Conservation (phyloP, 2,113 vertebrate genomes). For the Anoplopoma fimbria region DNA sequence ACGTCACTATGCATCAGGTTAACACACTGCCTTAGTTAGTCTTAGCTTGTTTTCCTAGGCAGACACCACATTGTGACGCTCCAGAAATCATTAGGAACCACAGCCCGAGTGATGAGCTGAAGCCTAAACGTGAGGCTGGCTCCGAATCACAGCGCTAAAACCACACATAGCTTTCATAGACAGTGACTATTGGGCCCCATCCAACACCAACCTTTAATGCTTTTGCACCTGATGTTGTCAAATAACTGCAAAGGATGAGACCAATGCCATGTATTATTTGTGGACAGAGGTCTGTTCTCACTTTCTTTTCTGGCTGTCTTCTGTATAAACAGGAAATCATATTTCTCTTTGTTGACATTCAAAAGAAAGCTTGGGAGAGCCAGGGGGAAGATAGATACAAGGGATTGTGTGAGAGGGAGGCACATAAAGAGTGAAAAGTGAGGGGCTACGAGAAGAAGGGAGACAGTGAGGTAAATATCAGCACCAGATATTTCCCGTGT, state of each 20-base stretch:
- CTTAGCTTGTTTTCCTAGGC: constrained; percentile 68
- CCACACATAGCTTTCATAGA: constrained; percentile 33
- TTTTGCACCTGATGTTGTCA: constrained; percentile 32
- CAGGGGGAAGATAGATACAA: constrained; percentile 17
- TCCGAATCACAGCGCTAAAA: constrained; percentile 24
- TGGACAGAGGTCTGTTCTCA: constrained; percentile 39
- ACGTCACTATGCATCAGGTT: constrained; percentile 48
- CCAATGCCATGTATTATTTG: constrained; percentile 21
- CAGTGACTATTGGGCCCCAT: neutral
- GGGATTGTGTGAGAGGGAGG: constrained; percentile 42
- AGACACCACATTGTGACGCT: constrained; percentile 35
- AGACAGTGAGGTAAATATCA: constrained; percentile 46
- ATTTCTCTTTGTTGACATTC: constrained; percentile 53
- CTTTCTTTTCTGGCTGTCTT: constrained; percentile 49
- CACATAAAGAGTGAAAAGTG: constrained; percentile 53
- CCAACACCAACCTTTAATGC: constrained; percentile 25
- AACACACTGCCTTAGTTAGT: constrained; percentile 54
- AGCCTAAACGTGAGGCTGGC: constrained; percentile 46
- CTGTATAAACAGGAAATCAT: constrained; percentile 62
- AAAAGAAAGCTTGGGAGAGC: constrained; percentile 33
- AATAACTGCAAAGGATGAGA: constrained; percentile 21
- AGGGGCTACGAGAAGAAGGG: constrained; percentile 6
- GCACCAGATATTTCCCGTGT: constrained; percentile 57
- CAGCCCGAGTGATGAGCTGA: constrained; percentile 65
- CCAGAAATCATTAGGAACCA: constrained; percentile 70